These are phyloP conservation scores for Lithobates sylvaticus DNA, from an alignment of 2,797 vertebrate genomes.

Conservation along the genomic window DNA sequence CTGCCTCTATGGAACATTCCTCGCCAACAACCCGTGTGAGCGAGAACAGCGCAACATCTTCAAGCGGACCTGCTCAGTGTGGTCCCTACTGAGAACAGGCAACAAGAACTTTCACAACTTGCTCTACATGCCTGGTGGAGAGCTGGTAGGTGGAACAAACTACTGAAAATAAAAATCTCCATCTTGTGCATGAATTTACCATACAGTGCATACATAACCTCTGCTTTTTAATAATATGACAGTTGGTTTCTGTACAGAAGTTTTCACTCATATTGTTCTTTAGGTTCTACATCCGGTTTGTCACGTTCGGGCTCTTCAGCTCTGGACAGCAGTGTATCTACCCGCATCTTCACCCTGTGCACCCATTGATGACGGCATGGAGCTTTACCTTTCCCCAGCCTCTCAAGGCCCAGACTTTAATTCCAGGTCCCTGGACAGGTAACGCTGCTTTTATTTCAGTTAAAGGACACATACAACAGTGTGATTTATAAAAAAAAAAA, in stretches of 20 bases:
- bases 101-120: constrained; percentile 99
- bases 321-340: constrained; percentile 98
- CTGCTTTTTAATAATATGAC: neutral
- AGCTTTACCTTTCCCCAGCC: constrained; percentile 87
- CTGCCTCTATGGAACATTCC: constrained; percentile 96
- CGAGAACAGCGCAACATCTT: constrained; percentile 92
- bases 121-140: constrained; percentile 92
- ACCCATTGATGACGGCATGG: constrained; percentile 94
- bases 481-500: too few species aligned
- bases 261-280: neutral
- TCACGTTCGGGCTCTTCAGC: constrained; percentile 92
- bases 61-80: constrained; percentile 94
- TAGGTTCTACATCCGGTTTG: constrained; percentile 97
- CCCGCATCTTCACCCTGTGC: constrained; percentile 94
- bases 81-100: constrained; percentile 92
- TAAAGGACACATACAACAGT: neutral
- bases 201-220: too few species aligned
- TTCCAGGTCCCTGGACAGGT: constrained; percentile 93
- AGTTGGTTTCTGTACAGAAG: neutral
- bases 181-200: too few species aligned
- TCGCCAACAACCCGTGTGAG: constrained; percentile 94
- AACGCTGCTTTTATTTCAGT: neutral
- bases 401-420: constrained; percentile 89
- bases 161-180: too few species aligned
- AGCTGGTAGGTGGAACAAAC: constrained; percentile 80